phyloP scores from a whole-genome alignment of 2,888 invertebrate species.

The Panzeria rudis region DNA sequence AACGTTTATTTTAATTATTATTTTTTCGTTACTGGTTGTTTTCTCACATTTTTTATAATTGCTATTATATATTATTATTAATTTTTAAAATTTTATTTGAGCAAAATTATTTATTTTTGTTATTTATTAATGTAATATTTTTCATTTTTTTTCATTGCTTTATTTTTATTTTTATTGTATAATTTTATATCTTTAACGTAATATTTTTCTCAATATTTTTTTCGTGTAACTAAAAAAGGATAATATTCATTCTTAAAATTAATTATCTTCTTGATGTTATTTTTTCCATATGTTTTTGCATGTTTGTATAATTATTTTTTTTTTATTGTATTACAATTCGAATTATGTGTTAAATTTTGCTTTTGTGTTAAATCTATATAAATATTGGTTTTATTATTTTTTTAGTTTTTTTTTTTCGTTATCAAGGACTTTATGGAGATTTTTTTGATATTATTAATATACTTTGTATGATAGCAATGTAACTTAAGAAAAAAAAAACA shows the following conservation, averaged over 20 bases:
- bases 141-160: slow-evolving; percentile 30
- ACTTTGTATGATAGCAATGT: neutral
- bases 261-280: slow-evolving; percentile 2
- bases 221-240: slow-evolving; percentile 64
- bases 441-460: no score
- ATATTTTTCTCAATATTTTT: slow-evolving; percentile 14
- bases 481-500: neutral
- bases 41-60: slow-evolving; percentile 56
- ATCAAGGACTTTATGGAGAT: no score
- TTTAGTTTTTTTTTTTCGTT: neutral
- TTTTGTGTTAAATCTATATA: slow-evolving; percentile 29
- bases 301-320: slow-evolving; percentile 18
- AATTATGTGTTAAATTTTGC: slow-evolving; percentile 17
- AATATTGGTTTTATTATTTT: slow-evolving; percentile 10
- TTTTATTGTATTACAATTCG: slow-evolving; percentile 43
- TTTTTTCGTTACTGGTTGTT: slow-evolving; percentile 65
- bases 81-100: slow-evolving; percentile 55
- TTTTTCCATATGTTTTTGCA: neutral
- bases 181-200: slow-evolving; percentile 58
- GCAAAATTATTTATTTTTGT: slow-evolving; percentile 64
- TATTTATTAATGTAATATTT: slow-evolving; percentile 31
- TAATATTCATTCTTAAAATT: slow-evolving; percentile 50
- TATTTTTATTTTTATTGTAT: slow-evolving; percentile 47
- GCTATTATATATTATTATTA: slow-evolving; percentile 54
- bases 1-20: slow-evolving; percentile 61